These are phyloP conservation scores for Varecia variegata DNA, from an alignment of 2,797 vertebrate genomes.

Conservation along the genomic window DNA sequence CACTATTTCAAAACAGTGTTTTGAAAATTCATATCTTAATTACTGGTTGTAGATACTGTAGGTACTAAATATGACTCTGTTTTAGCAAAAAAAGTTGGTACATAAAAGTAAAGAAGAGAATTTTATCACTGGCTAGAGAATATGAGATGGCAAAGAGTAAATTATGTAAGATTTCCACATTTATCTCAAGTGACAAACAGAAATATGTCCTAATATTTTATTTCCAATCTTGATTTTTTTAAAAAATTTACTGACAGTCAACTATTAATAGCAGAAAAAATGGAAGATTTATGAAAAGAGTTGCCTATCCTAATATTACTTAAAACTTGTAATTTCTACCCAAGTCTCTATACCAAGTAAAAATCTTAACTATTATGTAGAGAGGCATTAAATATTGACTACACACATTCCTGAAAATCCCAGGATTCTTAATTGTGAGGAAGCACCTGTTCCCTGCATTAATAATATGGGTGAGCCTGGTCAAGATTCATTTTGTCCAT, in stretches of 20 bases:
- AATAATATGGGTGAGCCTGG: not conserved
- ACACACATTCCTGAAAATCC: not conserved
- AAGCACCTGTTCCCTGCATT: not conserved
- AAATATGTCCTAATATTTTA: not conserved
- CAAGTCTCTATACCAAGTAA: not conserved
- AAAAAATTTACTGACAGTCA: not conserved
- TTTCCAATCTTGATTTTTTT: not conserved
- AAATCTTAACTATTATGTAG: not conserved
- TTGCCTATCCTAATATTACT: not conserved
- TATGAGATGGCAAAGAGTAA: not conserved
- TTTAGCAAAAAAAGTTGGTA: not conserved
- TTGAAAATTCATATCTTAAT: constrained; percentile 2
- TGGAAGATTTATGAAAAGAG: not conserved
- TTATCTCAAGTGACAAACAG: not conserved
- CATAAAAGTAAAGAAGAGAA: not conserved
- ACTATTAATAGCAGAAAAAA: not conserved
- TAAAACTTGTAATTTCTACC: not conserved
- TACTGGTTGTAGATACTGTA: not conserved
- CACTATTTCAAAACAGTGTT: constrained; percentile 17
- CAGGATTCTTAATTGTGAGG: not conserved
- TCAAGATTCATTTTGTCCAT: not conserved
- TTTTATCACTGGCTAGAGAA: not conserved
- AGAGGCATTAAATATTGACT: not conserved
- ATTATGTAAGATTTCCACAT: not conserved
- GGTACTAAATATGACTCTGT: not conserved